Conservation (phyloP, 2,888 invertebrate species). For the Troides oblongomaculatus region DNA sequence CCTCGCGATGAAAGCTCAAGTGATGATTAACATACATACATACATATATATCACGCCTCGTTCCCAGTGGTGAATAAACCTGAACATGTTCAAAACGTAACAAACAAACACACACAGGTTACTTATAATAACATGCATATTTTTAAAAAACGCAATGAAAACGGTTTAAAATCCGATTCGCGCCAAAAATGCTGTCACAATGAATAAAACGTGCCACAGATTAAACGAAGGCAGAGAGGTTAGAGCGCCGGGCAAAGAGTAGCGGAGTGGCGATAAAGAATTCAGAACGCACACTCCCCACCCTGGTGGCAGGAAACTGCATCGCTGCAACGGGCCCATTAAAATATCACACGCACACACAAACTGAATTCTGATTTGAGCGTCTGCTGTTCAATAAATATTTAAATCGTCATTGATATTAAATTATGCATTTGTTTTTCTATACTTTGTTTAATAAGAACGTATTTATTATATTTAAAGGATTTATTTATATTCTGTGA, state of each 20-base stretch:
- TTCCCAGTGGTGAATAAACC: too few species aligned
- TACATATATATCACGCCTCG: too few species aligned
- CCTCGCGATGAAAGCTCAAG: too few species aligned
- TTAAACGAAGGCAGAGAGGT: constrained; percentile 4
- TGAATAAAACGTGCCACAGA: constrained; percentile 11
- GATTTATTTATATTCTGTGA: too few species aligned
- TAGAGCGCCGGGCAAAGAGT: not conserved
- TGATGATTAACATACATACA: too few species aligned
- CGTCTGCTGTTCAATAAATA: constrained; percentile 1
- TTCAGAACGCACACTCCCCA: constrained; percentile 30
- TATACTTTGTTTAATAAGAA: too few species aligned
- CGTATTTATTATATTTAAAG: too few species aligned
- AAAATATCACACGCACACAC: constrained; percentile 38
- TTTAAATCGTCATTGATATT: not conserved
- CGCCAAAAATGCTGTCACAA: constrained; percentile 2
- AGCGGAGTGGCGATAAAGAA: constrained; percentile 20
- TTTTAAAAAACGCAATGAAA: too few species aligned
- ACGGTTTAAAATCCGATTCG: not conserved
- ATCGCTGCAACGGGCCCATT: constrained; percentile 34
- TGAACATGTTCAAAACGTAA: too few species aligned
- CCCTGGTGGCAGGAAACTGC: constrained; percentile 37
- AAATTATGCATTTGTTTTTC: too few species aligned
- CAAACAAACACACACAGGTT: too few species aligned
- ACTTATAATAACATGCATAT: too few species aligned
- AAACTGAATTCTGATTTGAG: constrained; percentile 32